phyloP scores from a whole-genome alignment of 2,888 invertebrate species.

The Agrenia bidenticulata region DNA sequence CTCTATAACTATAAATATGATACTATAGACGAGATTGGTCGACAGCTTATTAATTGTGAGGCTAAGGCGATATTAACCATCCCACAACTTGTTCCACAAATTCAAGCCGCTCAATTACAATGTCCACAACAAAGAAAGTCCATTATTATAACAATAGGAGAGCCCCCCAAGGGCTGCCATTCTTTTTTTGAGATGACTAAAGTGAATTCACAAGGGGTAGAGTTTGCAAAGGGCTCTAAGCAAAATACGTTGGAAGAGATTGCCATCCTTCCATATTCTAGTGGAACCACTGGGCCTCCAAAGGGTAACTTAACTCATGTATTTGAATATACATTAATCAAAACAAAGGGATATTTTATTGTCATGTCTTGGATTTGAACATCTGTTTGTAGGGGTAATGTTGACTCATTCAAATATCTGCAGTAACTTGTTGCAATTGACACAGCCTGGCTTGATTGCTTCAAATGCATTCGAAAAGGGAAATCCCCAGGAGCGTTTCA shows the following conservation, averaged over 20 bases:
- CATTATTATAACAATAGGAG: slow-evolving; percentile 31
- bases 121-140: slow-evolving; percentile 16
- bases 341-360: too few species aligned
- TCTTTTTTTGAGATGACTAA: slow-evolving; percentile 39
- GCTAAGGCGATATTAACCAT: slow-evolving; percentile 67
- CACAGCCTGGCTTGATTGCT: slow-evolving; percentile 25
- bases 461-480: slow-evolving; percentile 24
- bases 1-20: too few species aligned
- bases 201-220: slow-evolving; percentile 31
- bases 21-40: slow-evolving; percentile 69
- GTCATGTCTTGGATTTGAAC: too few species aligned
- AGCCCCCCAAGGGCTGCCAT: slow-evolving; percentile 35
- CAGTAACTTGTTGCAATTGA: slow-evolving; percentile 57
- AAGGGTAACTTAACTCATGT: slow-evolving; percentile 35
- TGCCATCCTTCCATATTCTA: slow-evolving; percentile 55
- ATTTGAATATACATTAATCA: too few species aligned
- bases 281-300: slow-evolving; percentile 37
- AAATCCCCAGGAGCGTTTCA: slow-evolving; percentile 63
- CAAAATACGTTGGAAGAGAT: slow-evolving; percentile 35
- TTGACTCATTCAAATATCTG: slow-evolving; percentile 65
- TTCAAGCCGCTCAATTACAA: neutral
- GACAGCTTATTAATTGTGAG: slow-evolving; percentile 65
- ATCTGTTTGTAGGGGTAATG: slow-evolving; percentile 71
- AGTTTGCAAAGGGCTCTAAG: slow-evolving; percentile 45
- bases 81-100: slow-evolving; percentile 48